Conservation (phyloP, 2,113 vertebrate species). For the Rhea pennata region DNA sequence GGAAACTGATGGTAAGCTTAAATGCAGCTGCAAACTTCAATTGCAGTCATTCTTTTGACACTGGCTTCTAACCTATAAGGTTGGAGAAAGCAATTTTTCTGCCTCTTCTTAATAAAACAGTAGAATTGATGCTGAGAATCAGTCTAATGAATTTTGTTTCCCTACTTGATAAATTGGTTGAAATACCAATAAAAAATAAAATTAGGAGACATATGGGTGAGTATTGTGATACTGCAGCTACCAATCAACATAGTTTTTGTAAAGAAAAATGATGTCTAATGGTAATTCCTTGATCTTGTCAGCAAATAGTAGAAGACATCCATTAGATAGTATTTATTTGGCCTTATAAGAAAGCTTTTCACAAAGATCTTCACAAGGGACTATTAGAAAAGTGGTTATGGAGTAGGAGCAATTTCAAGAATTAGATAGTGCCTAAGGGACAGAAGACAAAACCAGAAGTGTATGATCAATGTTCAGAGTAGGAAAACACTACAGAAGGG, state of each 20-base stretch:
- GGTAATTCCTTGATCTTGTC: slow-evolving; percentile 32
- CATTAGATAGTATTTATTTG: background rate
- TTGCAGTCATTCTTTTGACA: slow-evolving; percentile 35
- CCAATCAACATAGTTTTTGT: slow-evolving; percentile 20
- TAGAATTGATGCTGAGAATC: slow-evolving; percentile 60
- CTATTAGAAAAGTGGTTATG: background rate
- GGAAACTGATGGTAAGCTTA: slow-evolving; percentile 41
- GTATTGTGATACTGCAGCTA: slow-evolving; percentile 10
- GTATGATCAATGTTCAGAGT: background rate
- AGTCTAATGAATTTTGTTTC: slow-evolving; percentile 63
- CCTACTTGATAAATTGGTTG: slow-evolving; percentile 52
- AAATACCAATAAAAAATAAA: slow-evolving; percentile 61
- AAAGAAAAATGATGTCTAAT: slow-evolving; percentile 13
- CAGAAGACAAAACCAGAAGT: background rate
- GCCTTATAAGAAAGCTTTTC: background rate
- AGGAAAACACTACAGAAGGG: background rate
- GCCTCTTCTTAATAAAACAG: slow-evolving; percentile 55
- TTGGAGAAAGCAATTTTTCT: slow-evolving; percentile 58
- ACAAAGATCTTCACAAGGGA: background rate
- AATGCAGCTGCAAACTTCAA: slow-evolving; percentile 16
- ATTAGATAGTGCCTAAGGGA: background rate
- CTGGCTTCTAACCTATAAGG: slow-evolving; percentile 51
- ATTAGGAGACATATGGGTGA: slow-evolving; percentile 38
- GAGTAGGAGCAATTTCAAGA: background rate
- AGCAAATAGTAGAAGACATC: slow-evolving; percentile 38